Conservation (phyloP, 1,140 invertebrate genomes). For the Oppia nitens region DNA sequence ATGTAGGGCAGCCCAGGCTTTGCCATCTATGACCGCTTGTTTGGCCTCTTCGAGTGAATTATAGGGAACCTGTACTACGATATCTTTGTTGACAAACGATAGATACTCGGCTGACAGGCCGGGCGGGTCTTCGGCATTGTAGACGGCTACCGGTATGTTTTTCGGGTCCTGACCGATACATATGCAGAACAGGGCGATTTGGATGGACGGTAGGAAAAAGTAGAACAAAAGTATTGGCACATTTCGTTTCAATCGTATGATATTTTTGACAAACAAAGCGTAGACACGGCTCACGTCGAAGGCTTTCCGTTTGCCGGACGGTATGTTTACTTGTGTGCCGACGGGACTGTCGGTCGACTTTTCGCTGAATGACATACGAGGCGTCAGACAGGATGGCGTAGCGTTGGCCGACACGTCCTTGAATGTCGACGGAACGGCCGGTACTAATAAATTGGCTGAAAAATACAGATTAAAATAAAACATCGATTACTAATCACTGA, state of each 20-base stretch:
- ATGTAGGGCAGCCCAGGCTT: constrained; percentile 11
- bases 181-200: constrained; percentile 84
- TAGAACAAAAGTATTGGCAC: constrained; percentile 44
- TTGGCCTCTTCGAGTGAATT: constrained; percentile 14
- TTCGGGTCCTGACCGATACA: constrained; percentile 77
- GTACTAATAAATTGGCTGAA: constrained; percentile 6
- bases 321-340: neutral
- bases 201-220: constrained; percentile 72
- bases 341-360: neutral
- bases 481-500: no score
- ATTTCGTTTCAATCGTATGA: constrained; percentile 18
- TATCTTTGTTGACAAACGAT: constrained; percentile 4
- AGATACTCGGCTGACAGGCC: constrained; percentile 10
- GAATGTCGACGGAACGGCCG: constrained; percentile 7
- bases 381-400: constrained; percentile 7
- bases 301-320: neutral
- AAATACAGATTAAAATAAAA: neutral
- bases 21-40: constrained; percentile 9
- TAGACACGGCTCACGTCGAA: constrained; percentile 11
- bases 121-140: constrained; percentile 31
- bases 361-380: constrained; percentile 10
- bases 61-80: constrained; percentile 11
- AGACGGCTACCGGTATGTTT: constrained; percentile 60
- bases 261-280: constrained; percentile 15
- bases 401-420: constrained; percentile 11